Conservation (phyloP, 2,797 vertebrate genomes). For the Cryptoblepharus egeriae region DNA sequence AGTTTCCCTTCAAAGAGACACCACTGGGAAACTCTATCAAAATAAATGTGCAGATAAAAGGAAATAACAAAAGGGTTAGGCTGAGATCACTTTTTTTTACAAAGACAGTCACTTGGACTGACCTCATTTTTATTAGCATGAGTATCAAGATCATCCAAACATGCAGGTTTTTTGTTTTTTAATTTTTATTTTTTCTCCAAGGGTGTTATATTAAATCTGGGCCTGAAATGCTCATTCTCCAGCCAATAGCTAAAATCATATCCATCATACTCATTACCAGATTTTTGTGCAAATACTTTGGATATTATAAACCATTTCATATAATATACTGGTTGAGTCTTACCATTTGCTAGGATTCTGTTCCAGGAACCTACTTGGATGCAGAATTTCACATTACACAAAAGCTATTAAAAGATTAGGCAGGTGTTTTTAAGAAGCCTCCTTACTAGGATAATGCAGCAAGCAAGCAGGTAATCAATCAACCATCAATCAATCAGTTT, state of each 20-base stretch:
- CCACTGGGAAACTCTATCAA: conserved; percentile 41
- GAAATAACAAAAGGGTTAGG: conserved; percentile 60
- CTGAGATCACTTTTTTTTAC: conserved; percentile 50
- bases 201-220: conserved; percentile 50
- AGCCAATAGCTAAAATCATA: not conserved
- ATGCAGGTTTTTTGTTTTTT: not conserved
- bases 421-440: no score
- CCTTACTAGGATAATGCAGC: no score
- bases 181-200: conserved; percentile 9
- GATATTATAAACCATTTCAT: conserved; percentile 22
- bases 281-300: conserved; percentile 37
- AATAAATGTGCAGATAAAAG: conserved; percentile 55
- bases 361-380: no score
- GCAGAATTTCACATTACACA: no score
- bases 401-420: no score
- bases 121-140: conserved; percentile 56
- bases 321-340: not conserved
- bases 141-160: conserved; percentile 55
- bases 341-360: conserved; percentile 25
- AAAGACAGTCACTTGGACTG: conserved; percentile 61
- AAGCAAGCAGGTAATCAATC: no score
- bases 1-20: conserved; percentile 56
- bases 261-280: conserved; percentile 33
- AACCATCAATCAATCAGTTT: no score
- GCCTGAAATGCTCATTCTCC: conserved; percentile 38